phyloP scores from a whole-genome alignment of 2,797 vertebrate species.

The Arremon brunneinucha region DNA sequence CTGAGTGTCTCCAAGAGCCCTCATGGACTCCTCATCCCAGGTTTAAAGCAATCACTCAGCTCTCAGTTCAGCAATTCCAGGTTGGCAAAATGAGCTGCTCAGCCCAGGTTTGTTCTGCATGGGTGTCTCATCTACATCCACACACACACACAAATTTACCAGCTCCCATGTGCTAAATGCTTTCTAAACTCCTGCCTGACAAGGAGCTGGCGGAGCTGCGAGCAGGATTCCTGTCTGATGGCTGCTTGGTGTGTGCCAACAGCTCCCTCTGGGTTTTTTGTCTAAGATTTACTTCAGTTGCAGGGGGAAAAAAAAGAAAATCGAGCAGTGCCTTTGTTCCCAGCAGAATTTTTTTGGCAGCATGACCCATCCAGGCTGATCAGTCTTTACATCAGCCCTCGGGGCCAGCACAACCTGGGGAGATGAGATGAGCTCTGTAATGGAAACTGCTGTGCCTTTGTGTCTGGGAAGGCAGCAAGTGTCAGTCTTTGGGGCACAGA shows the following conservation, averaged over 20 bases:
- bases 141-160: background rate
- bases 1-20: background rate
- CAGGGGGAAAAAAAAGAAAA: background rate
- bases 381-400: background rate
- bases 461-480: background rate
- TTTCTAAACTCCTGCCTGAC: constrained; percentile 20
- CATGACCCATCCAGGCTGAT: background rate
- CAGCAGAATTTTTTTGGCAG: background rate
- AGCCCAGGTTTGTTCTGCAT: background rate
- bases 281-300: constrained; percentile 8
- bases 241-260: constrained; percentile 3
- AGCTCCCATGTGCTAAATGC: background rate
- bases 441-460: background rate
- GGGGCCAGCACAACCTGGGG: background rate
- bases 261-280: constrained; percentile 57
- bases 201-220: background rate
- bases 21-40: background rate
- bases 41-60: background rate
- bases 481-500: background rate
- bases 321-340: background rate
- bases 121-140: background rate
- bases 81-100: background rate
- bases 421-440: background rate
- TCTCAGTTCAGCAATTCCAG: background rate
- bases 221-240: constrained; percentile 10